Percentiles rank a stretch among this genome's conserved stretches.
Evolutionary conservation across 2,113 vertebrate species (phyloP).

Genomic region (Campylomormyrus numenius): DNA sequence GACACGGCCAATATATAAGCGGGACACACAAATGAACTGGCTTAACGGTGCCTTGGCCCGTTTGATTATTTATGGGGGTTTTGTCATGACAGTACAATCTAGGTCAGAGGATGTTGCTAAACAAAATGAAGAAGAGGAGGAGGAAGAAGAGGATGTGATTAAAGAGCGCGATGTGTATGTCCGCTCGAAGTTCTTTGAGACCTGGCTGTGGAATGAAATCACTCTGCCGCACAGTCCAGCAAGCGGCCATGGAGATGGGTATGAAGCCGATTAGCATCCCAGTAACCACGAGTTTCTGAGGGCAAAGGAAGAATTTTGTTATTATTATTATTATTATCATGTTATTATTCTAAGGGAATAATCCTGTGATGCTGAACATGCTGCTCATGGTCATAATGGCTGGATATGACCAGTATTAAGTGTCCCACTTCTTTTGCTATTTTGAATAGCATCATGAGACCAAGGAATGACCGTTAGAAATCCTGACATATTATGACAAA

Average conservation of each 20-base stretch:
- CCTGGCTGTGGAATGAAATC: constrained; percentile 60
- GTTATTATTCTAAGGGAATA: too few species aligned
- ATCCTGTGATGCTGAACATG: background rate
- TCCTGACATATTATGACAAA: background rate
- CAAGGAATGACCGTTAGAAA: background rate
- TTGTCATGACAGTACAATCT: background rate
- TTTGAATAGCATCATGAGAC: background rate
- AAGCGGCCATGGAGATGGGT: constrained; percentile 44
- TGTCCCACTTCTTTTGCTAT: background rate
- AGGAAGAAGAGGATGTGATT: constrained; percentile 39
- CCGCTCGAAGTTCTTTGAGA: constrained; percentile 57
- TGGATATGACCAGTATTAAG: background rate
- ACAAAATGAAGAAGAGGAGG: constrained; percentile 15
- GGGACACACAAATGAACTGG: background rate
- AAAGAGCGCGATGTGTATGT: constrained; percentile 47
- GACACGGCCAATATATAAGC: background rate
- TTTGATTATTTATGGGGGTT: background rate
- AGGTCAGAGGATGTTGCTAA: background rate
- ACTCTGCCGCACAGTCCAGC: constrained; percentile 34
- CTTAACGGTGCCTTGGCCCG: background rate
- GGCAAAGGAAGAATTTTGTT: background rate
- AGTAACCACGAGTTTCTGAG: background rate
- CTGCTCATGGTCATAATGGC: background rate
- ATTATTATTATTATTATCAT: background rate
- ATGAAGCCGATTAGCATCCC: background rate